Evolutionary conservation across 2,797 vertebrate species (phyloP), one percentile per base, ranked within the genome.

Genomic region (Pangasius sanitwongsei): DNA sequence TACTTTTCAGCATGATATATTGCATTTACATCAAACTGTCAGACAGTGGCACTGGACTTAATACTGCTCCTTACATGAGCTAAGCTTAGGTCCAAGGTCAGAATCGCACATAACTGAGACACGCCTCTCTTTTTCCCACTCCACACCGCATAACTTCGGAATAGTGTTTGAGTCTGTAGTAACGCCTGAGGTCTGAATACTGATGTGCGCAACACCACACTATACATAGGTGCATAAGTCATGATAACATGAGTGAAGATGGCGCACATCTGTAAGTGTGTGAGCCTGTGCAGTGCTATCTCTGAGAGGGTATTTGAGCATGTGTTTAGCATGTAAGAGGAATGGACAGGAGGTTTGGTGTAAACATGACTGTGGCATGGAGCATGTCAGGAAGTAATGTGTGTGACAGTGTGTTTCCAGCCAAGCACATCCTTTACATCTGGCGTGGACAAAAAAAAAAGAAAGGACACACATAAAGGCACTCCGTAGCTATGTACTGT

Each of bases 391-490:
- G 93, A 95, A 94, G 92, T 88, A 72, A 72, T 92, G 91, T 95
- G 94, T 95, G 94, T 96, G 95, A 96, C 95, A 95, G 92, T 91
- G 90, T 94, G 94, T 94, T 92, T 90, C 8, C 80, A 87, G 93
- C 92, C 94, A 94, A 94, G 92, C 93, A 85, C 94, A 90, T 90
- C 89, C 87, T 93, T 84, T 92, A 92, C 94, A 95, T 95, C 93
- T 94, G 93, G 91, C 91, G 89, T 90, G 31, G 13, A 85, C 44
- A 74, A 48, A 48, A 48, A 48, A 74, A 9, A 48, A 48, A 48
- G 7, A 81, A 50, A 20, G 20, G 16, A 84, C 44, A n/a, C 20
- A 20, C 37, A 72, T 25, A 89, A 70, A 83, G 65, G 53, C 34
- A 44, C 57, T 41, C 41, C 20, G n/a, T n/a, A 61, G 44, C 69